Conservation (phyloP, 2,888 invertebrate genomes). For the Tineola bisselliella region DNA sequence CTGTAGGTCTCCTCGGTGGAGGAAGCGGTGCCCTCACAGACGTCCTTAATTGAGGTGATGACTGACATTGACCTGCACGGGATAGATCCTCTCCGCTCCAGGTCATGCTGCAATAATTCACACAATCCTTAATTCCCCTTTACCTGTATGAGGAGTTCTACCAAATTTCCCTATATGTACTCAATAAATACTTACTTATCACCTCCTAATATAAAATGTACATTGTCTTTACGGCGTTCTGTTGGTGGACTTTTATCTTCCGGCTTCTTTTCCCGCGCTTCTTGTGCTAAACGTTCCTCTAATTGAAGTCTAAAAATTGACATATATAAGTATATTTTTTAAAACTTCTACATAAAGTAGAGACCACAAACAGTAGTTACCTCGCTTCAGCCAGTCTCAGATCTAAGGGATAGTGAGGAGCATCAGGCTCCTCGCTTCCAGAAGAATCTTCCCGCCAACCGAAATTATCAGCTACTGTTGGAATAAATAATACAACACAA, state of each 20-base stretch:
- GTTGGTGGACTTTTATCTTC: slow-evolving; percentile 38
- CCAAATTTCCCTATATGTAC: too few species aligned
- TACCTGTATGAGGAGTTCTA: too few species aligned
- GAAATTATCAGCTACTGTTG: slow-evolving; percentile 47
- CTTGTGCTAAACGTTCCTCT: slow-evolving; percentile 55
- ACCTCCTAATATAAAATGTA: slow-evolving; percentile 55
- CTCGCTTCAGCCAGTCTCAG: slow-evolving; percentile 60
- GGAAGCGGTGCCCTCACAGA: slow-evolving; percentile 27
- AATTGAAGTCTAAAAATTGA: slow-evolving; percentile 46
- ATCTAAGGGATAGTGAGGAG: slow-evolving; percentile 59
- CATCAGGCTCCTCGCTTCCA: slow-evolving; percentile 54
- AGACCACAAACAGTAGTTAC: too few species aligned
- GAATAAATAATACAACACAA: not conserved
- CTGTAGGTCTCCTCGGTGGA: slow-evolving; percentile 37
- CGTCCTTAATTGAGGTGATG: slow-evolving; percentile 35
- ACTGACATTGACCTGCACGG: slow-evolving; percentile 21
- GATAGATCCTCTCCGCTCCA: not conserved
- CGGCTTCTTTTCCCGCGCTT: slow-evolving; percentile 30
- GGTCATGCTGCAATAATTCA: not conserved
- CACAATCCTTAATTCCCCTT: too few species aligned
- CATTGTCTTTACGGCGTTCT: slow-evolving; percentile 41
- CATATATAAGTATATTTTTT: too few species aligned
- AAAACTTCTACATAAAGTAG: too few species aligned
- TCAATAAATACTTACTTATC: slow-evolving; percentile 43
- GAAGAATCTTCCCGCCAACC: slow-evolving; percentile 62